A percentile compares a stretch with the other conserved stretches of the same genome.
These are phyloP conservation scores for Sprattus sprattus DNA, from an alignment of 2,113 vertebrate species.

Conservation along the genomic window DNA sequence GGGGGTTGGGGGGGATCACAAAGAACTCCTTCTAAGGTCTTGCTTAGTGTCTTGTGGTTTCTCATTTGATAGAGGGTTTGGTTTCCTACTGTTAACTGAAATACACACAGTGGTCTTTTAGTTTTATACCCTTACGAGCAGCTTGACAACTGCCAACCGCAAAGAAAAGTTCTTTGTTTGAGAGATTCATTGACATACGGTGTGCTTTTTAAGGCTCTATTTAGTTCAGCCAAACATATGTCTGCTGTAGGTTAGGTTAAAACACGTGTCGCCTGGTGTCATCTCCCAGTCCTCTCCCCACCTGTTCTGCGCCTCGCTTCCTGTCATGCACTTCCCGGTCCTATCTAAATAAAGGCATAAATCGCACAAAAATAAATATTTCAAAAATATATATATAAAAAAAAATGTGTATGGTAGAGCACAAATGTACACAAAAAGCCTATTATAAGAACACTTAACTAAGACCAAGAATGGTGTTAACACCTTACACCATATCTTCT, in stretches of 20 bases:
- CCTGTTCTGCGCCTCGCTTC: too few relatives aligned
- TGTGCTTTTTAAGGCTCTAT: neutral
- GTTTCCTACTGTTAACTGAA: constrained; percentile 14
- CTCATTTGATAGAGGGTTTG: constrained; percentile 13
- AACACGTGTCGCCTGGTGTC: neutral
- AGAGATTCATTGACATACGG: neutral
- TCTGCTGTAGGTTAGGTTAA: neutral
- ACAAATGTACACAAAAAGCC: neutral
- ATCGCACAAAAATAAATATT: too few relatives aligned
- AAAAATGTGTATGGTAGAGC: too few relatives aligned
- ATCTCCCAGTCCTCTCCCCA: too few relatives aligned
- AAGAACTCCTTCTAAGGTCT: constrained; percentile 13
- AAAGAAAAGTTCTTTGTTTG: constrained; percentile 51
- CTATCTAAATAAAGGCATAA: too few relatives aligned
- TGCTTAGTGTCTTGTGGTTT: constrained; percentile 26
- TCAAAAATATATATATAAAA: too few relatives aligned
- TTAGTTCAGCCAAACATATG: neutral
- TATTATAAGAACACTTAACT: neutral
- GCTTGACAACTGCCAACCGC: constrained; percentile 54
- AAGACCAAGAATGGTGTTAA: neutral
- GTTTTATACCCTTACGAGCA: constrained; percentile 33
- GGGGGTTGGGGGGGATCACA: neutral
- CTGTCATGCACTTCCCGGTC: too few relatives aligned
- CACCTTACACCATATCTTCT: neutral
- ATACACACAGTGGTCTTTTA: constrained; percentile 23